Base-by-base conservation (phyloP, 2,888 invertebrate species). In the Aspidiotus destructor region DNA sequence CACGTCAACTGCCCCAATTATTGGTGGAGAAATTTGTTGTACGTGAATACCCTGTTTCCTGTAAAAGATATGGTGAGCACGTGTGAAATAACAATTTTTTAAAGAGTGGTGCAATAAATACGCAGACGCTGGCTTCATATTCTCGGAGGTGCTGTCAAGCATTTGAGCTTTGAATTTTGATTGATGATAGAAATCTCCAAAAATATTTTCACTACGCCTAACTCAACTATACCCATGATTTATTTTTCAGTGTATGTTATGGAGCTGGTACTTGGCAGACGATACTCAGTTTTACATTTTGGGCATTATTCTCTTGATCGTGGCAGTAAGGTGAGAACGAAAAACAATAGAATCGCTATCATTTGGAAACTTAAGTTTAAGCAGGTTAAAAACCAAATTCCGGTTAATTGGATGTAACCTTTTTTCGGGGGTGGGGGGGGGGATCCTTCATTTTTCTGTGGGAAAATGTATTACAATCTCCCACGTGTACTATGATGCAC, bases 241-340 rank as follows among this genome's bases (percentile, higher is more conserved):
- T 70, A 60, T 69, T 70, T 79, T 79, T 57, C 80, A 91, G 90
- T 92, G 91, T 76, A 91, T 92, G 91, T 76, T 91, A 48, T 92
- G 91, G 91, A 91, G 90, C 80, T 92, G 91, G 91, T 91, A 92
- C 75, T 79, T 92, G 44, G 88, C 91, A 0, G 89, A 91, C 74
- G 91, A 92, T 76, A 89, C 91, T 0, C 91, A 91, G 75, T 91
- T 92, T 78, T 92, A 90, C 76, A 84, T 89, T 3, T 83, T 92
- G 71, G 89, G 91, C 71, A 87, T 88, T 0, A 83, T 91, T 8
- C 84, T 91, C 41, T 80, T 91, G n/a, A 88, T 92, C 69, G 77
- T 90, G 64, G 89, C 88, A 1, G 86, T 87, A 15, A 86, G 78
- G 80, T 81, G 76, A 75, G 74, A 73, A 53, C 11, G 17, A 1